These are phyloP conservation scores for Grallaria varia DNA, from an alignment of 2,113 vertebrate species.

Conservation along the genomic window DNA sequence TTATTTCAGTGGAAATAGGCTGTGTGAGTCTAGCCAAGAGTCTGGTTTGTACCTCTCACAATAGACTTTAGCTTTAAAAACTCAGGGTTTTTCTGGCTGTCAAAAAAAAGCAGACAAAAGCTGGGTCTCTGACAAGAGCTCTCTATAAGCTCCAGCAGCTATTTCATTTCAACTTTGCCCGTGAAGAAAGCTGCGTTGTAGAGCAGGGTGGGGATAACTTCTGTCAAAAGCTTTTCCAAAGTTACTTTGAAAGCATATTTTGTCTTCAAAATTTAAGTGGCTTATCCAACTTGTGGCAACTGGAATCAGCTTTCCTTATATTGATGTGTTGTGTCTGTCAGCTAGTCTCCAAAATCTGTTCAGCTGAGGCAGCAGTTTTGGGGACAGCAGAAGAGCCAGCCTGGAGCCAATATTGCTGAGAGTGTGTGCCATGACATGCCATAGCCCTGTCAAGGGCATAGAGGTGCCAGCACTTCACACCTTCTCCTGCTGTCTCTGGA, in stretches of 20 bases:
- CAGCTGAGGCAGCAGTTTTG: slow-evolving; percentile 38
- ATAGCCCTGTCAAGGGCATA: accelerated
- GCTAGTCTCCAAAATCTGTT: neutral
- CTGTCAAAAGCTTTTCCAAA: slow-evolving; percentile 47
- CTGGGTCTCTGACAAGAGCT: neutral
- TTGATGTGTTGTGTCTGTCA: neutral
- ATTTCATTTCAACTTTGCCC: slow-evolving; percentile 41
- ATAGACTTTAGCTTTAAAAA: slow-evolving; percentile 48
- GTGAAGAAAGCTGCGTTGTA: slow-evolving; percentile 15
- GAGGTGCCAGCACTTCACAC: neutral
- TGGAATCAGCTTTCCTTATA: slow-evolving; percentile 39
- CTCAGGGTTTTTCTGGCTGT: slow-evolving; percentile 30
- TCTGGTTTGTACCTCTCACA: slow-evolving; percentile 41
- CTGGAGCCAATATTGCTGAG: neutral
- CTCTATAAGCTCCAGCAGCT: slow-evolving; percentile 29
- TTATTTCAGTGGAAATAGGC: slow-evolving; percentile 2
- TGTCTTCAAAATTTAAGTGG: slow-evolving; percentile 59
- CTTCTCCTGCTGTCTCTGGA: neutral
- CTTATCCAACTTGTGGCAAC: slow-evolving; percentile 31
- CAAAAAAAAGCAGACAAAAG: slow-evolving; percentile 55
- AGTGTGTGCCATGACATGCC: neutral
- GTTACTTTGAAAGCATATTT: slow-evolving; percentile 56
- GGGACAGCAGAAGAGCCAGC: neutral
- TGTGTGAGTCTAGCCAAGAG: neutral
- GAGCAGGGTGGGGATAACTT: slow-evolving; percentile 17